Evolutionary conservation across 30 jellyfish, hydroid and myxozoan genomes (phyloP).

Genomic region (Hydractinia symbiolongicarpus): DNA sequence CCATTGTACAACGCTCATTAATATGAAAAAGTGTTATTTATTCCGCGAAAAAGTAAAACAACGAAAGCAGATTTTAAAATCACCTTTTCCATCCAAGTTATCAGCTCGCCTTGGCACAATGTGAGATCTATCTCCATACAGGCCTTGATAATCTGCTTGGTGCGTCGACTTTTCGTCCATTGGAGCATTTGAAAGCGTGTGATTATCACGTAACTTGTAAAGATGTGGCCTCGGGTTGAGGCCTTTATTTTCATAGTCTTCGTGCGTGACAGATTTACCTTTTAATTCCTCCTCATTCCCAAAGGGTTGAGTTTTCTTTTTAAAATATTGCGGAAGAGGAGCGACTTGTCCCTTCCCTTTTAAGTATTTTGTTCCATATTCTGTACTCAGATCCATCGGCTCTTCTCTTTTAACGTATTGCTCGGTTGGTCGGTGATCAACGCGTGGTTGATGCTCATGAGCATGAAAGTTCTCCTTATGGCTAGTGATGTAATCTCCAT

Average conservation of each 20-base stretch:
- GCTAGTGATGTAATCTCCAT: not conserved
- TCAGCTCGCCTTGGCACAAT: constrained; percentile 3
- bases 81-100: not conserved
- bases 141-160: constrained; percentile 14
- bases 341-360: constrained; percentile 15
- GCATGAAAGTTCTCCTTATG: constrained; percentile 13
- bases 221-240: not conserved
- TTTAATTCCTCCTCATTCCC: not conserved
- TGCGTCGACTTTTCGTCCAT: constrained; percentile 1
- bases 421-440: not conserved
- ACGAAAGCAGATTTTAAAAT: not conserved
- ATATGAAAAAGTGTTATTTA: too few relatives aligned
- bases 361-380: constrained; percentile 18
- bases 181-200: not conserved
- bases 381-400: constrained; percentile 19
- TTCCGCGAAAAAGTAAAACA: not conserved
- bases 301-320: constrained; percentile 2
- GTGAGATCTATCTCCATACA: not conserved
- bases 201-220: not conserved
- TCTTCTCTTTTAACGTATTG: constrained; percentile 1
- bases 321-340: constrained; percentile 5
- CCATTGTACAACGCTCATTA: too few relatives aligned
- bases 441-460: not conserved
- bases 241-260: not conserved
- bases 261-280: constrained; percentile 15